Conservation (phyloP, 2,113 vertebrate genomes). For the Eonycteris spelaea region DNA sequence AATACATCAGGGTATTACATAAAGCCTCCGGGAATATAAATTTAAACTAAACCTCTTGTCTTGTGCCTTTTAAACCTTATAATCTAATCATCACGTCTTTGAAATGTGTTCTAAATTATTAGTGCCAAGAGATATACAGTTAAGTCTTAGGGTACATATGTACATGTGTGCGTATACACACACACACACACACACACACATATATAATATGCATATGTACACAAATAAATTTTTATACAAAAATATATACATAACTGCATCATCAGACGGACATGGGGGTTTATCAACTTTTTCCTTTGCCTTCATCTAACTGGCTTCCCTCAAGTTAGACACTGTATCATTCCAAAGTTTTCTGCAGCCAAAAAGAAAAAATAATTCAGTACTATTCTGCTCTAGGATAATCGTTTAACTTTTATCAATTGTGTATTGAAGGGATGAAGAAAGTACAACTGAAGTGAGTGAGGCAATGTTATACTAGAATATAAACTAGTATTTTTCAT, state of each 20-base stretch:
- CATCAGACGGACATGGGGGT: not conserved
- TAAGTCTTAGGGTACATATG: not conserved
- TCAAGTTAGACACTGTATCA: not conserved
- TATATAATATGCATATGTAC: not conserved
- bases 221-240: not conserved
- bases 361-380: constrained; percentile 17
- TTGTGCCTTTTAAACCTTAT: not conserved
- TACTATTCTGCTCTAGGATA: not conserved
- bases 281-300: not conserved
- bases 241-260: not conserved
- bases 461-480: not conserved
- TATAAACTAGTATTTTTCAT: not conserved
- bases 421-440: not conserved
- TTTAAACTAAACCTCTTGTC: not conserved
- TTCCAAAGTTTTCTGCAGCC: not conserved
- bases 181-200: too few relatives aligned
- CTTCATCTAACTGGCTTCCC: not conserved
- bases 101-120: not conserved
- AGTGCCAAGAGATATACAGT: not conserved
- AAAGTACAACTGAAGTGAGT: not conserved
- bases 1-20: rapidly evolving
- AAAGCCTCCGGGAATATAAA: not conserved
- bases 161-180: not conserved
- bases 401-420: not conserved
- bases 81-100: not conserved